Evolutionary conservation across 2,888 invertebrate genomes (phyloP).

Genomic region (Pherbina coryleti): DNA sequence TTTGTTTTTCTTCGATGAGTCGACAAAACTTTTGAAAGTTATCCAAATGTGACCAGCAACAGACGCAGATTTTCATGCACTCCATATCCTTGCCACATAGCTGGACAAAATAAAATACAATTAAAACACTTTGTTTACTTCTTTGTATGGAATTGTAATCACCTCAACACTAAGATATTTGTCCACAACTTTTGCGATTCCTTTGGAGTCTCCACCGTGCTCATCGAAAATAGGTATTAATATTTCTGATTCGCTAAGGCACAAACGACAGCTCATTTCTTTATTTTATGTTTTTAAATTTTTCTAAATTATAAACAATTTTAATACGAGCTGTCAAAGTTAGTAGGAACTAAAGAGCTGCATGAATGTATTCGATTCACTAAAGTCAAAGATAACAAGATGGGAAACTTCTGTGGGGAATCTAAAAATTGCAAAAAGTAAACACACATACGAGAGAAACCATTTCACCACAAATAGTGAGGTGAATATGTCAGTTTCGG

Average conservation of each 20-base stretch:
- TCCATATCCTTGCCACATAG: neutral
- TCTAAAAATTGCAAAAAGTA: no score
- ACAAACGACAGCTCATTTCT: conserved; percentile 33
- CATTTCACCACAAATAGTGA: no score
- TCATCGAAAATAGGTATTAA: conserved; percentile 37
- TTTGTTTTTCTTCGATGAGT: conserved; percentile 23
- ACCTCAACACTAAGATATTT: conserved; percentile 26
- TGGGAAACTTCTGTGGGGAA: no score
- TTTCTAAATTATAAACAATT: conserved; percentile 1
- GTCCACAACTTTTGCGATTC: conserved; percentile 11
- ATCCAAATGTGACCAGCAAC: conserved; percentile 38
- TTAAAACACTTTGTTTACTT: neutral
- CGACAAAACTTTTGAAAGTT: conserved; percentile 38
- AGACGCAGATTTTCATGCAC: conserved; percentile 21
- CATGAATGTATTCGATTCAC: no score
- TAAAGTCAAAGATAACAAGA: no score
- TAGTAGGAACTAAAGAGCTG: neutral
- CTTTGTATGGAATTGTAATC: neutral
- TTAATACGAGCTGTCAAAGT: neutral
- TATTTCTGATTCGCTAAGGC: conserved; percentile 24
- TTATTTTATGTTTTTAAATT: neutral
- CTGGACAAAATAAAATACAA: neutral
- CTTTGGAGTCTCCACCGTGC: conserved; percentile 14
- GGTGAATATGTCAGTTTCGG: no score
- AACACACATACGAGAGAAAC: no score